Percentiles rank a stretch among this genome's conserved stretches.
These are phyloP conservation scores for Chondrilla cf. caribensis DNA, from an alignment of 37 sponge, comb jelly and placozoan genomes.

Conservation along the genomic window DNA sequence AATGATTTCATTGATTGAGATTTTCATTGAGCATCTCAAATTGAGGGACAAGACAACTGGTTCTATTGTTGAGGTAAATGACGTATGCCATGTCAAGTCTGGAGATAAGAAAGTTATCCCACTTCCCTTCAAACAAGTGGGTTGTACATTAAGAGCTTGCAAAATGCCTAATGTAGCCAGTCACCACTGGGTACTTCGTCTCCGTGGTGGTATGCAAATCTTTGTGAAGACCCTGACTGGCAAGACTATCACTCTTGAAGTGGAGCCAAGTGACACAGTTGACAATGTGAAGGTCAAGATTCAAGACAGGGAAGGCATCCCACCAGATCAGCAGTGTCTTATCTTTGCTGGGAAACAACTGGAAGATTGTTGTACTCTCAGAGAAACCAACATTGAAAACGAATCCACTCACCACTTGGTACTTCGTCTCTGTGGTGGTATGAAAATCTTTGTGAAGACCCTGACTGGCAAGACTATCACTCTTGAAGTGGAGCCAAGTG, in stretches of 20 bases:
- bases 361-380: background rate
- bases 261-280: conserved; percentile 89
- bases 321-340: conserved; percentile 93
- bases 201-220: conserved; percentile 84
- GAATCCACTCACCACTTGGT: background rate
- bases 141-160: too few relatives aligned
- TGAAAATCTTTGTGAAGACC: conserved; percentile 79
- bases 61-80: too few relatives aligned
- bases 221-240: conserved; percentile 97
- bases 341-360: conserved; percentile 96
- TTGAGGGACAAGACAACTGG: too few relatives aligned
- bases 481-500: conserved; percentile 70
- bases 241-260: conserved; percentile 93
- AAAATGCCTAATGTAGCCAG: too few relatives aligned
- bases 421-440: conserved; percentile 35
- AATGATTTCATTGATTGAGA: too few relatives aligned
- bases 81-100: too few relatives aligned
- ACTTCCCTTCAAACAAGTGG: too few relatives aligned
- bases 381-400: background rate
- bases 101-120: too few relatives aligned
- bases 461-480: conserved; percentile 81
- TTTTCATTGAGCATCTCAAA: too few relatives aligned
- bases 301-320: conserved; percentile 92
- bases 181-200: too few relatives aligned
- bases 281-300: conserved; percentile 96